Evolutionary conservation across 2,888 invertebrate genomes (phyloP), one percentile per base, ranked within the genome.

Genomic region (Allolobophora icterica): DNA sequence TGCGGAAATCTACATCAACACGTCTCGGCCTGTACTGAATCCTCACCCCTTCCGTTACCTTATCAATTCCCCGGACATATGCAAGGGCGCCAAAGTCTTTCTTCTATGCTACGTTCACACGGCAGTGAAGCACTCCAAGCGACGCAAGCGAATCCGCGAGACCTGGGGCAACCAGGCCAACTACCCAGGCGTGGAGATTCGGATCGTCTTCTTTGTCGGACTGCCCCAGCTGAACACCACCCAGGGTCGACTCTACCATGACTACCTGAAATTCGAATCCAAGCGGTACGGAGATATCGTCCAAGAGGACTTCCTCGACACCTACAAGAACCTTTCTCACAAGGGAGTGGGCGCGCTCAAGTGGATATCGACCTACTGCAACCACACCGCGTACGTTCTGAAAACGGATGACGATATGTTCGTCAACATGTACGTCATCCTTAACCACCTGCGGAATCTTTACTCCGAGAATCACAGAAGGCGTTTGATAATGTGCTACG

Each of bases 371-470:
- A 93, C 92, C 33, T 94, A 94, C 92, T 96, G 96, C 93, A 92
- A 92, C 17, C 93, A 94, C 84, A 94, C 95, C 0, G 93, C 93
- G 33, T 95, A 94, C 92, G 94, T 96, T 17, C 94, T 96, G n/a
- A 96, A 96, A 93, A 94, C 95, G 0, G 96, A 96, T 91, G 96
- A 96, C 93, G 96, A 96, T 91, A 95, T 96, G 89, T 94, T 96
- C 91, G 94, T 96, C 34, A 95, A 96, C 91, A 94, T 95, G 95
- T 95, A 97, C 91, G 92, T 94, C 13, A 91, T 95, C 40, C 38
- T 94, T n/a, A 90, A 93, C 30, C 93, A 94, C 90, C 89, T 94
- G 34, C 87, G 91, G 42, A 92, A 91, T 84, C 40, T 92, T 0
- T 15, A 42, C 45, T 34, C 42, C 0, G 35, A 19, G 42, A 38